Percentiles rank a stretch among this genome's conserved stretches.
Conservation (phyloP, 1,140 invertebrate species). For the Trichonephila clavata region DNA sequence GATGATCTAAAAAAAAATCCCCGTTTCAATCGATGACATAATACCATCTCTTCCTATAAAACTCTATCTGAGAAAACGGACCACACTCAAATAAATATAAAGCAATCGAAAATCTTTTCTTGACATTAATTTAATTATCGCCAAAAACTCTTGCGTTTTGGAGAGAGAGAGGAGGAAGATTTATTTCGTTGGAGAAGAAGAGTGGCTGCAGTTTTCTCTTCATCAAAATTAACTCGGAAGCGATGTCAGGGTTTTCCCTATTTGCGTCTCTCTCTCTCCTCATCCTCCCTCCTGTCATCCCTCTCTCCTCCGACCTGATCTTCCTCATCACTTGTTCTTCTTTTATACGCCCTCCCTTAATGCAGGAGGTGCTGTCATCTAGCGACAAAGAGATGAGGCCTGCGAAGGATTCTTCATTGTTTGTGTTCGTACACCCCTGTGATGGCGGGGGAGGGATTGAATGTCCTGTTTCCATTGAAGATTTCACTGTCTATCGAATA, state of each 20-base stretch:
- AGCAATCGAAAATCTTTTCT: background rate
- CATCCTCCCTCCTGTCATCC: background rate
- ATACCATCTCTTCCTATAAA: background rate
- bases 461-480: constrained; percentile 18
- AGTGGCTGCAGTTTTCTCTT: constrained; percentile 25
- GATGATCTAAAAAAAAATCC: no score
- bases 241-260: constrained; percentile 22
- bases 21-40: background rate
- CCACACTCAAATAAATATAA: background rate
- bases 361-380: constrained; percentile 67
- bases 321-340: constrained; percentile 41
- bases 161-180: background rate
- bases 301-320: background rate
- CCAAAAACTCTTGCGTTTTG: constrained; percentile 8
- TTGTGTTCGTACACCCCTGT: constrained; percentile 19
- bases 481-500: constrained; percentile 23
- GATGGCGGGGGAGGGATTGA: background rate
- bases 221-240: constrained; percentile 55
- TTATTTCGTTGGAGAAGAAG: constrained; percentile 41
- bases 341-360: background rate
- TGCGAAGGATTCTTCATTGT: background rate
- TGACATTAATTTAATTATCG: constrained; percentile 68
- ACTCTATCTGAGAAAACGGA: background rate
- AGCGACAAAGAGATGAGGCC: constrained; percentile 55
- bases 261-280: background rate